These are phyloP conservation scores for Melinaea menophilus DNA, from an alignment of 2,888 invertebrate species.

Conservation along the genomic window DNA sequence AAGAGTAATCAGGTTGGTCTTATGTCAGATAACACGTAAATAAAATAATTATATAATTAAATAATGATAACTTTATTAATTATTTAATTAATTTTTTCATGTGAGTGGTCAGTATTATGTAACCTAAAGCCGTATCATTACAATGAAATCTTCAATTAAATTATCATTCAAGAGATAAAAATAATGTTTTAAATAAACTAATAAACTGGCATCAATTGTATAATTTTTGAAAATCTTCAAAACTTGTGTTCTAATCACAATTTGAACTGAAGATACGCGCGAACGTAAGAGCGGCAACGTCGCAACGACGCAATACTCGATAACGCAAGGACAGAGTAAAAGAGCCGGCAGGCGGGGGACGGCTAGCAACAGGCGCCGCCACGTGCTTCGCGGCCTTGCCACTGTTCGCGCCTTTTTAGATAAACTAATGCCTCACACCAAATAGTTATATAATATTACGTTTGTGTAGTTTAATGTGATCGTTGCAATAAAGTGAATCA, in stretches of 20 bases:
- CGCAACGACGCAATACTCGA: conserved; percentile 39
- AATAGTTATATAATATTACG: conserved; percentile 32
- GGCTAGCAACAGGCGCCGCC: conserved; percentile 73
- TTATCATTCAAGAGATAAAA: no score
- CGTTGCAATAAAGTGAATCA: neutral
- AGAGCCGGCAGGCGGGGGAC: conserved; percentile 34
- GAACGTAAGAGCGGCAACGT: conserved; percentile 62
- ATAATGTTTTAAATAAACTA: no score
- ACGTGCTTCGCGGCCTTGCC: conserved; percentile 73
- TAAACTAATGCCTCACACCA: conserved; percentile 50
- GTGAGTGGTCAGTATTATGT: no score
- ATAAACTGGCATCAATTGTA: no score
- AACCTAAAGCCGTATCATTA: no score
- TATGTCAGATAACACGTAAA: neutral
- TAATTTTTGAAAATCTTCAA: neutral
- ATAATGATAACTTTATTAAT: neutral
- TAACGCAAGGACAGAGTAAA: conserved; percentile 5
- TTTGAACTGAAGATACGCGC: conserved; percentile 6
- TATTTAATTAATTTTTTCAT: no score
- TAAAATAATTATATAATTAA: neutral
- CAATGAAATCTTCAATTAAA: no score
- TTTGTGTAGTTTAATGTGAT: conserved; percentile 3
- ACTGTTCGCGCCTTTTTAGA: conserved; percentile 71
- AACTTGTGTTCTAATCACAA: neutral
- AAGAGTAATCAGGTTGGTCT: neutral